Base-by-base conservation (phyloP, 2,113 vertebrate genomes). In the Phainopepla nitens region DNA sequence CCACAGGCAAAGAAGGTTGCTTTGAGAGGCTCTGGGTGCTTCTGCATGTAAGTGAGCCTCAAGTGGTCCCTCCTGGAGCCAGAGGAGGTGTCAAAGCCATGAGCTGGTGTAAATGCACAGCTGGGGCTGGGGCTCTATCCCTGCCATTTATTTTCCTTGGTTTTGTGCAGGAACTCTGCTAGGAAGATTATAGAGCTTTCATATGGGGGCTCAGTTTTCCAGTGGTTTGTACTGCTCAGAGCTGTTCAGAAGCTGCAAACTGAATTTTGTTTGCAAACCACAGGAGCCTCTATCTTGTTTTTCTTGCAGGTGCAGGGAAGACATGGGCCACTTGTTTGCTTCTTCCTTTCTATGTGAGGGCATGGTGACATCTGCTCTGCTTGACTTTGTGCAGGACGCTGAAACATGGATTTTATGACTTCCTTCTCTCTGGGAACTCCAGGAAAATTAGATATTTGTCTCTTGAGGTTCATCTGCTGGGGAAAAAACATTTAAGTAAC, bases 371-470 rank as follows among this genome's bases (percentile, higher is more conserved):
- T 91, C 87, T 91, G 70, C 50, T 94, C 89, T 79, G 53, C 57
- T 51, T 60, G 44, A 89, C 77, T 8, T 18, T 27, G 77, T 64
- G 9, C 72, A 84, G 69, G 69, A 91, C 68, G 83, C 61, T 36
- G 81, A 82, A 95, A 78, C 56, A 29, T 0, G 2, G 31, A 11
- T 79, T 92, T 92, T 60, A 51, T 42, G 22, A 76, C 61, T 79
- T n/a, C 69, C 65, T 56, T 31, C 65, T 83, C 77, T 68, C 72
- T 84, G 77, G 87, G 70, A 87, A 49, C 41, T 41, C 81, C 33
- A n/a, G 57, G 77, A 75, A 94, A 91, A 94, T 93, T 70, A 79
- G 69, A 11, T 84, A 60, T n/a, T 75, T 89, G 41, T 85, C 87
- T 96, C 89, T 29, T 0, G 9, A 87, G 83, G 42, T 62, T 82